Evolutionary conservation across 2,797 vertebrate genomes (phyloP).

Genomic region (Helarctos malayanus): DNA sequence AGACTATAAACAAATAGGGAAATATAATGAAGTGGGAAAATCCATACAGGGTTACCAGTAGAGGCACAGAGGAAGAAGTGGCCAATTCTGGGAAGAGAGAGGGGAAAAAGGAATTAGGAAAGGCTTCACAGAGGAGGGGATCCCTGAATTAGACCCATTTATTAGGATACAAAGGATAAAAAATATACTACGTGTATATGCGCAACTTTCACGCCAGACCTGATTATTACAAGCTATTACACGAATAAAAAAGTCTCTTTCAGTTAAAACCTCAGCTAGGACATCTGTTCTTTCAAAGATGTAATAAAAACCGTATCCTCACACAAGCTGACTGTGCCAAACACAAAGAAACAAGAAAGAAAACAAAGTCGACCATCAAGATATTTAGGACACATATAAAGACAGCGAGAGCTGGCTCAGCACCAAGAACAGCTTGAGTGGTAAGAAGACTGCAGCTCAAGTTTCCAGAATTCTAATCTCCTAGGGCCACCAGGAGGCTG

Average conservation of each 20-base stretch:
- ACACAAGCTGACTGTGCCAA: background rate
- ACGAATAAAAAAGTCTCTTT: background rate
- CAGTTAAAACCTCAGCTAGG: background rate
- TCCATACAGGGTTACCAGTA: background rate
- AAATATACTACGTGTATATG: background rate
- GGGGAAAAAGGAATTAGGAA: slow-evolving; percentile 1
- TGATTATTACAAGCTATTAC: background rate
- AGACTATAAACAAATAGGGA: slow-evolving; percentile 19
- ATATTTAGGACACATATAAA: slow-evolving; percentile 21
- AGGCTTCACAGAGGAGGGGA: slow-evolving; percentile 1
- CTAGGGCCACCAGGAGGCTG: background rate
- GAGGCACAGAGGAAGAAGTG: background rate
- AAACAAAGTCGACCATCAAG: background rate
- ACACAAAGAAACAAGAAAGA: slow-evolving; percentile 7
- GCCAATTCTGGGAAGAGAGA: slow-evolving; percentile 1
- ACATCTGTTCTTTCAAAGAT: slow-evolving; percentile 9
- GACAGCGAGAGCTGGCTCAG: background rate
- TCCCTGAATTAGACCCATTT: slow-evolving; percentile 31
- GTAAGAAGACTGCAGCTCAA: background rate
- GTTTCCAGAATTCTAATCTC: slow-evolving; percentile 23
- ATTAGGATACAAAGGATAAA: slow-evolving; percentile 32
- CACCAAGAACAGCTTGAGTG: background rate
- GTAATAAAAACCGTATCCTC: background rate
- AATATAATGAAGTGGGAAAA: background rate
- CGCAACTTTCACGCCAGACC: background rate